Evolutionary conservation across 2,113 vertebrate species (phyloP), one percentile per base, ranked within the genome.

Genomic region (Ophiodon elongatus): DNA sequence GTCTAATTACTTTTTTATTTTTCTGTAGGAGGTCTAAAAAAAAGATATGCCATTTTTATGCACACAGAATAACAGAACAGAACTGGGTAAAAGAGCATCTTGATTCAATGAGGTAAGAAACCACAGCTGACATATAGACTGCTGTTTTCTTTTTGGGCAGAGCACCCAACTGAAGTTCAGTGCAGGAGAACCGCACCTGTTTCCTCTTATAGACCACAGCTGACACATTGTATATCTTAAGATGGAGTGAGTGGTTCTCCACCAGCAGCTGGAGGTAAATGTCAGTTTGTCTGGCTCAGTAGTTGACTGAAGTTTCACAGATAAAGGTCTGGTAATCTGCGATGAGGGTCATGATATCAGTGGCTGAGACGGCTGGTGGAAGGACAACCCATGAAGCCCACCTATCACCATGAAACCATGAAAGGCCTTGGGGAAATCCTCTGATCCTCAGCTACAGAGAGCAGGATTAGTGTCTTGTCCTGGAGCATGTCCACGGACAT

Each of bases 371-470:
- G 54, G 37, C 54, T 13, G 31, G 6, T 33, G 35, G 11, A 21
- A 54, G 15, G 25, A 78, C 27, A 31, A 59, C 23, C 11, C n/a
- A 3, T 10, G 45, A 19, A n/a, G 47, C 25, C 0, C 43, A 31
- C 10, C 25, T 7, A 14, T 8, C 1, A 11, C 31, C 37, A 56
- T 64, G 56, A 69, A 27, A 63, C 52, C n/a, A n/a, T n/a, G 41
- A 27, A 4, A 68, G 25, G n/a, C 31, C 17, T 64, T 33, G 5
- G n/a, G 27, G 3, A 50, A 73, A 72, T 73, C 78, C 66, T 72
- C 60, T 59, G 37, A 81, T 73, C 63, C 64, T 68, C n/a, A 63
- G 21, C 39, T n/a, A 21, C 59, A 41, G 62, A 43, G 47, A 73
- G 25, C 9, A 19, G 73, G 73, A 73, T 76, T 52, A 66, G 60